A percentile compares a stretch with the other conserved stretches of the same genome.
phyloP scores from a whole-genome alignment of 2,797 vertebrate genomes.

The Allobates femoralis region DNA sequence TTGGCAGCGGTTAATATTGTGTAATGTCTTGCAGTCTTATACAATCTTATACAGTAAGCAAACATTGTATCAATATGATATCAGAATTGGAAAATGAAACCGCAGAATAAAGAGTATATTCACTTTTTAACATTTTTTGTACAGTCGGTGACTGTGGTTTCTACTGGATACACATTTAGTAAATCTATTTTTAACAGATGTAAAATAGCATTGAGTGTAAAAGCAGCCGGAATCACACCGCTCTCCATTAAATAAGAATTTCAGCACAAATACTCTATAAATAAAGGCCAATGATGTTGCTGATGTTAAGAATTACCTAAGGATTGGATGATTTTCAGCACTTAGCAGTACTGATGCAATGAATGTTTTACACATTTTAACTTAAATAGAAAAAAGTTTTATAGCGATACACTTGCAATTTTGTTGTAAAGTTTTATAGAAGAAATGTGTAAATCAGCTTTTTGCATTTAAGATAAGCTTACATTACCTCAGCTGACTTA shows the following conservation, averaged over 20 bases:
- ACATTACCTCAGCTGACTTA: conserved; percentile 73
- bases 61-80: not conserved
- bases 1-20: not conserved
- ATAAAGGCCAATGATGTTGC: not conserved
- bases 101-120: not conserved
- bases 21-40: not conserved
- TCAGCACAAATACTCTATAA: not conserved
- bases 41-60: not conserved
- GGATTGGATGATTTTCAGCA: not conserved
- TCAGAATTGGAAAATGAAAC: not conserved
- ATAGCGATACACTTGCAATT: conserved; percentile 10
- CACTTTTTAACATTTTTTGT: not conserved
- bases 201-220: conserved; percentile 13
- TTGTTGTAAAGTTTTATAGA: not conserved
- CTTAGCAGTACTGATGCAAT: not conserved
- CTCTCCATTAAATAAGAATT: not conserved
- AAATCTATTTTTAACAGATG: conserved; percentile 31
- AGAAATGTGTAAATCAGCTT: conserved; percentile 56
- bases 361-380: not conserved
- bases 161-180: conserved; percentile 8
- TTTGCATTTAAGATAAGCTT: conserved; percentile 68
- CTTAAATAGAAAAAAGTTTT: conserved; percentile 13
- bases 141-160: not conserved
- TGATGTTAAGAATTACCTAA: not conserved
- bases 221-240: not conserved